Evolutionary conservation across 1,140 invertebrate genomes (phyloP), one percentile per base, ranked within the genome.

Genomic region (Caenorhabditis inopinata): DNA sequence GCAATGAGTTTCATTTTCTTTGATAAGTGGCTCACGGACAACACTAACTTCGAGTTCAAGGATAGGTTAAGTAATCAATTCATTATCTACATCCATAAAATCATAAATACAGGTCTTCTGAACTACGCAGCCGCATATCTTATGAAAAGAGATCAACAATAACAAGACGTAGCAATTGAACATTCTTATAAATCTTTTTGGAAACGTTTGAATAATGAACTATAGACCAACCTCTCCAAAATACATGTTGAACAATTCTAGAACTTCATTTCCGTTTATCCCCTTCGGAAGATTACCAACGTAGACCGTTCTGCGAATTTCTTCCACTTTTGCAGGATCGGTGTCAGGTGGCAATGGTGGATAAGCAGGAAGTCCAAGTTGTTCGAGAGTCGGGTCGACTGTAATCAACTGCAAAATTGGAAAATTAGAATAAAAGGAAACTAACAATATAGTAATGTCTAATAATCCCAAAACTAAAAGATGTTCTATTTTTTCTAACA

Each of bases 251-350:
- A 88, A 83, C 53, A 89, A 86, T 11, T 87, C 76, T 1, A 89
- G 74, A 21, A 88, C 62, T n/a, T 83, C 85, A 18, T 89, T 81
- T 23, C 84, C 84, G 58, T 87, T 81, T 27, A 80, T 79, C 12
- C 82, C 83, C 49, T 88, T 88, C 16, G 86, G 78, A 16, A 88
- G 74, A 80, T 95, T 94, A 47, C 93, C 91, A 1, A 95, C 91
- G 47, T 95, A 91, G 4, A 96, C 91, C 0, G 96, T 97, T 74
- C 96, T 91, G 12, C 97, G 91, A 23, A 98, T 98, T 90, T 99
- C 96, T 90, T 99, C 96, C 78, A 99, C 94, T 88, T 94, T 95
- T 25, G 93, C 91, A 23, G 93, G 92, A 89, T 98, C 96, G 84
- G 94, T 93, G 75, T 93, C 93, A 0, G 94, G 94, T 35, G 96